Evolutionary conservation across 2,888 invertebrate species (phyloP).

Genomic region (Cantharis rustica): DNA sequence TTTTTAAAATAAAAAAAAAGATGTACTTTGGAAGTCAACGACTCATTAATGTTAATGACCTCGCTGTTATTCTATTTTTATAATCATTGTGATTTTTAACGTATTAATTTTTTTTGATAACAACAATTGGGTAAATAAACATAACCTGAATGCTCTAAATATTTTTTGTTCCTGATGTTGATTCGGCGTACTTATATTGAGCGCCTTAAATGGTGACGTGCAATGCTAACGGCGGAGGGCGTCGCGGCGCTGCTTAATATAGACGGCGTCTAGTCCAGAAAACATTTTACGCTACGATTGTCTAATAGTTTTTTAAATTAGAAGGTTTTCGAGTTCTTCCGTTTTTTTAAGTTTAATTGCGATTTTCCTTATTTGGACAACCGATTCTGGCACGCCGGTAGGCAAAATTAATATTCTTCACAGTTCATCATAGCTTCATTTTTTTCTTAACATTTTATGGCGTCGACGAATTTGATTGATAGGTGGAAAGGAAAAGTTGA

Average conservation of each 20-base stretch:
- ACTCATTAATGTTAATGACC: conserved; percentile 10
- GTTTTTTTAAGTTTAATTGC: conserved; percentile 13
- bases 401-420: background rate
- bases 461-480: background rate
- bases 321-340: conserved; percentile 14
- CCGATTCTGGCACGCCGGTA: background rate
- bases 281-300: conserved; percentile 10
- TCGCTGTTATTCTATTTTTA: conserved; percentile 3
- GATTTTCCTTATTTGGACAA: conserved; percentile 9
- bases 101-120: background rate
- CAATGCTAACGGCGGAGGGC: conserved; percentile 32
- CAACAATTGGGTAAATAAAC: conserved; percentile 12
- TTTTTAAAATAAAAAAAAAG: background rate
- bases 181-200: conserved; percentile 3
- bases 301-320: conserved; percentile 25
- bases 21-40: background rate
- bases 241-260: conserved; percentile 43
- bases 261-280: conserved; percentile 31
- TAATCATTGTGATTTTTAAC: background rate
- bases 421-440: background rate
- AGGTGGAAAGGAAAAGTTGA: background rate
- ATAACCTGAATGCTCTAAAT: conserved; percentile 7
- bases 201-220: conserved; percentile 44
- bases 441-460: background rate
- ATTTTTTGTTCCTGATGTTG: conserved; percentile 6